These are phyloP conservation scores for Morus bassanus DNA, from an alignment of 2,797 vertebrate genomes.

Conservation along the genomic window DNA sequence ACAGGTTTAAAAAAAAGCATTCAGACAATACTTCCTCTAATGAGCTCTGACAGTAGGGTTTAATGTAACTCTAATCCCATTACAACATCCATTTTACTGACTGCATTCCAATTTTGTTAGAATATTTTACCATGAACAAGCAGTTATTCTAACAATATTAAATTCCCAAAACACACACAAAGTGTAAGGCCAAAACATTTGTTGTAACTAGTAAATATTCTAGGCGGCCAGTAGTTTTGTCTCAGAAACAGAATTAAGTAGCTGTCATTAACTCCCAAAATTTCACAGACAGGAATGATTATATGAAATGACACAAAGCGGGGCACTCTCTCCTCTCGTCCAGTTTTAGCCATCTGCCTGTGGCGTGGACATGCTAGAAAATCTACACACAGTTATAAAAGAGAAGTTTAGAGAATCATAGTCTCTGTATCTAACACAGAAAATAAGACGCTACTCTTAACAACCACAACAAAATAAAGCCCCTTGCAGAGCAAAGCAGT, in stretches of 20 bases:
- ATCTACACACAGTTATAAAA: not conserved
- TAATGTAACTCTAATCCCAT: not conserved
- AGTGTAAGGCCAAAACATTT: not conserved
- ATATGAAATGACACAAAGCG: not conserved
- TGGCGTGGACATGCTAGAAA: not conserved
- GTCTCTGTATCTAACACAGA: not conserved
- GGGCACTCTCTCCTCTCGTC: not conserved
- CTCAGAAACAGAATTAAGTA: not conserved
- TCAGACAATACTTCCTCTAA: not conserved
- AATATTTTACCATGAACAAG: not conserved
- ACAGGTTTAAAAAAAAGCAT: not conserved
- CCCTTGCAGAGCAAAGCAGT: not conserved
- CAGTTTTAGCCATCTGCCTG: not conserved
- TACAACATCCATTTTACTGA: not conserved
- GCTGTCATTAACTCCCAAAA: not conserved
- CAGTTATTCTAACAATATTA: not conserved
- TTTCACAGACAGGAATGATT: not conserved
- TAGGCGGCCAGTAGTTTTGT: not conserved
- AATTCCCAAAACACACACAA: not conserved
- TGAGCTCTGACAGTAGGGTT: not conserved
- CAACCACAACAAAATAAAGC: not conserved
- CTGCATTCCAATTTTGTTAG: not conserved
- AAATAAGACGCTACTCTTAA: not conserved
- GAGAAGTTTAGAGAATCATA: not conserved
- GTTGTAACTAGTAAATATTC: not conserved